Base-by-base conservation (phyloP, 2,113 vertebrate genomes). In the Toxotes chatareus region DNA sequence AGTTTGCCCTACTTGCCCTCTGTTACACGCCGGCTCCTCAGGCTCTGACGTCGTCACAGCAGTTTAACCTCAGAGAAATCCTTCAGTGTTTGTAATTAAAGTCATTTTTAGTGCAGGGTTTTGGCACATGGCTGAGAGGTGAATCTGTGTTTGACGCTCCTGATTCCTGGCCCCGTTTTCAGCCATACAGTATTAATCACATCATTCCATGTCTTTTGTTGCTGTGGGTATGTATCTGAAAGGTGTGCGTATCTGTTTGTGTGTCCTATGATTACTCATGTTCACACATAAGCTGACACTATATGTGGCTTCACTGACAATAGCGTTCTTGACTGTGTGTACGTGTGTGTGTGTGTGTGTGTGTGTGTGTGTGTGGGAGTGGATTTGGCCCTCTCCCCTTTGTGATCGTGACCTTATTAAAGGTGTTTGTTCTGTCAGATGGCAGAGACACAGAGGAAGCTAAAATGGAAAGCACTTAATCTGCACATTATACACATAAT, bases 371-470 rank as follows among this genome's bases (percentile, higher is more conserved):
- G 82, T 78, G 82, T 76, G 81, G 17, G 95, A 94, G 94, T 95
- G 95, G 96, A 96, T 97, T 95, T 94, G 95, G 95, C 94, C 95
- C 92, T 96, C 92, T 96, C 95, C 95, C 96, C 94, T 96, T 96
- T 95, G 94, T 95, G 95, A 94, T 93, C 94, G 90, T 93, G 96
- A 94, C 92, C 96, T 96, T 95, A 94, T 94, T 90, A 88, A 89
- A 90, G 86, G 80, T 89, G 83, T 90, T 91, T 91, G 82, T 92
- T 89, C 66, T 80, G 76, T 84, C 38, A 27, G 79, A 87, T 86
- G 85, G 85, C 82, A 83, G 70, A 83, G 44, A 86, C 82, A 93
- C 75, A 89, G 80, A 87, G 56, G 75, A 73, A 77, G 82, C 79
- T 79, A 85, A 90, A 91, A 89, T 76, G 72, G 82, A 91, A 89